Evolutionary conservation across 2,797 vertebrate genomes (phyloP).

Genomic region (Parotocinclus haroldoi): DNA sequence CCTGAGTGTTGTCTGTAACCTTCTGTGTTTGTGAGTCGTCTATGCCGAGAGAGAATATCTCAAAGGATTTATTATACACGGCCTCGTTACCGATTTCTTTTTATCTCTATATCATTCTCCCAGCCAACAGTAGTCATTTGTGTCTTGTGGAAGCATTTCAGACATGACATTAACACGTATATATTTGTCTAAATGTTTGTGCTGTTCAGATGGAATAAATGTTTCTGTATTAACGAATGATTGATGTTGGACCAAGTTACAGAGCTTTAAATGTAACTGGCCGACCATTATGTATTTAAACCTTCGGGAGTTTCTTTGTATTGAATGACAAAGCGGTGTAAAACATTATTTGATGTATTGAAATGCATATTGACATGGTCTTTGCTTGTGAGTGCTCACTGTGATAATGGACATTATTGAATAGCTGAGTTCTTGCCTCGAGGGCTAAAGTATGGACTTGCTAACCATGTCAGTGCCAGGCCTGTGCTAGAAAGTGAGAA

Average conservation of each 20-base stretch:
- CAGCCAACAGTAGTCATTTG: too few species aligned
- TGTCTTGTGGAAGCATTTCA: too few species aligned
- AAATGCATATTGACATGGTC: background rate
- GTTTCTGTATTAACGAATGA: too few species aligned
- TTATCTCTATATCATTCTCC: too few species aligned
- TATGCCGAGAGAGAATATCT: constrained; percentile 22
- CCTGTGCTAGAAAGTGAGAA: background rate
- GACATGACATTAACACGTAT: too few species aligned
- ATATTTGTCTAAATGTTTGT: too few species aligned
- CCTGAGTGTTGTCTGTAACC: constrained; percentile 14
- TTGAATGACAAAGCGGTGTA: too few species aligned
- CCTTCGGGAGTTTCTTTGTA: too few species aligned
- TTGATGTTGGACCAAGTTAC: too few species aligned
- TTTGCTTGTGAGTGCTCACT: background rate
- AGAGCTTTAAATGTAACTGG: too few species aligned
- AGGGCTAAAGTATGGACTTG: background rate
- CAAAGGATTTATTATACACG: constrained; percentile 12
- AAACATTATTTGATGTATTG: constrained; percentile 15
- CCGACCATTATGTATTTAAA: too few species aligned
- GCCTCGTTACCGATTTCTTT: constrained; percentile 8
- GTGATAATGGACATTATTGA: background rate
- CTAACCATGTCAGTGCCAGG: constrained; percentile 3
- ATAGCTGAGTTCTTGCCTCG: background rate
- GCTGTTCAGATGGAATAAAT: too few species aligned
- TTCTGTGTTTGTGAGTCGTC: constrained; percentile 12